Conservation (phyloP, 1,140 invertebrate species). For the Ectropis grisescens region DNA sequence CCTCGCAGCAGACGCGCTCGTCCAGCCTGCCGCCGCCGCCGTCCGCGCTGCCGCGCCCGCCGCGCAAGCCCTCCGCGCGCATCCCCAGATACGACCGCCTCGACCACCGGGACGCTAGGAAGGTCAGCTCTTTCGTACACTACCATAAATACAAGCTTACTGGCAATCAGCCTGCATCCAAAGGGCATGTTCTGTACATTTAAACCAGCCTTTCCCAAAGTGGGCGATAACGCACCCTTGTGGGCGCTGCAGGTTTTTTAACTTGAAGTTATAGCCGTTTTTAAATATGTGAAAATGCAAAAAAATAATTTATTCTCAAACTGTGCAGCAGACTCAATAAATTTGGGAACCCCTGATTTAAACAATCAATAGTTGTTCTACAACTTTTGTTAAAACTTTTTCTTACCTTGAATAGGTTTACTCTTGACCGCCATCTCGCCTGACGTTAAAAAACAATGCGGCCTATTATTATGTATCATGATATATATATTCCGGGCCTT, state of each 20-base stretch:
- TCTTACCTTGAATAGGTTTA: too few species aligned
- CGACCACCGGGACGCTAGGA: conserved; percentile 72
- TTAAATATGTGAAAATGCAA: too few species aligned
- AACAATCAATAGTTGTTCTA: too few species aligned
- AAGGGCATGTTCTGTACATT: too few species aligned
- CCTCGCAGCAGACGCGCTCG: conserved; percentile 78
- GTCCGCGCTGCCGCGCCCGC: conserved; percentile 78
- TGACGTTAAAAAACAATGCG: neutral
- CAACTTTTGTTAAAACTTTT: too few species aligned
- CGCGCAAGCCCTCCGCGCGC: conserved; percentile 70
- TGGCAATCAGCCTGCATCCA: too few species aligned
- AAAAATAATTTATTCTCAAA: neutral
- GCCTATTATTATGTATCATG: neutral
- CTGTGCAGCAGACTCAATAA: neutral
- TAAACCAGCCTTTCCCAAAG: too few species aligned
- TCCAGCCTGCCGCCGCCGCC: conserved; percentile 69
- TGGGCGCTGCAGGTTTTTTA: neutral
- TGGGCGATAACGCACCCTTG: too few species aligned
- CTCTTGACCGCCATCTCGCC: too few species aligned
- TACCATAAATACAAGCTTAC: neutral
- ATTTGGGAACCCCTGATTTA: too few species aligned
- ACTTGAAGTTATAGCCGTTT: too few species aligned
- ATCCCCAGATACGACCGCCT: conserved; percentile 71
- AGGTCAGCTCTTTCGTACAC: conserved; percentile 39
- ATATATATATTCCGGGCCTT: too few species aligned